These are phyloP conservation scores for Barypeithes pellucidus DNA, from an alignment of 2,888 invertebrate genomes.

Conservation along the genomic window DNA sequence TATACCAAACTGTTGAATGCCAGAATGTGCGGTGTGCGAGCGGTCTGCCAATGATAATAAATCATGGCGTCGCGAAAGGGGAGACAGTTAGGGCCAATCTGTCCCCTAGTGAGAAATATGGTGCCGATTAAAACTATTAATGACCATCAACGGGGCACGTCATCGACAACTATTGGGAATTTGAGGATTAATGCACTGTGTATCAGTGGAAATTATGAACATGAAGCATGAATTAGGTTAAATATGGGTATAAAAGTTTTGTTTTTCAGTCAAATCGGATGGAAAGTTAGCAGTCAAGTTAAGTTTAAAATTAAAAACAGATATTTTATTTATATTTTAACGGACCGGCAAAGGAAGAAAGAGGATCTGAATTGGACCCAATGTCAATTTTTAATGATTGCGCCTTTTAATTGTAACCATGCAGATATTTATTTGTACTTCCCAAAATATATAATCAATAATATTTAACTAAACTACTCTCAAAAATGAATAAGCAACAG, in stretches of 20 bases:
- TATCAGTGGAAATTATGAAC: slow-evolving; percentile 4
- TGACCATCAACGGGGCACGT: slow-evolving; percentile 61
- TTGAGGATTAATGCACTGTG: slow-evolving; percentile 51
- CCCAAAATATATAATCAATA: too few relatives aligned
- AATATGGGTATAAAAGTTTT: background rate
- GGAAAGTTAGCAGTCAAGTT: background rate
- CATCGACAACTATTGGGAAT: slow-evolving; percentile 62
- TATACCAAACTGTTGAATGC: slow-evolving; percentile 51
- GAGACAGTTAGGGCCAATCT: slow-evolving; percentile 47
- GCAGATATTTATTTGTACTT: too few relatives aligned
- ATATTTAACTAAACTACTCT: too few relatives aligned
- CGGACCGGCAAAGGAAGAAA: too few relatives aligned
- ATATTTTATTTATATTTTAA: too few relatives aligned
- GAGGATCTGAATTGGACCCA: too few relatives aligned
- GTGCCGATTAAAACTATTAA: slow-evolving; percentile 67
- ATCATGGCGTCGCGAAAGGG: slow-evolving; percentile 51
- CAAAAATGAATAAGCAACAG: too few relatives aligned
- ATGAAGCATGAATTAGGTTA: background rate
- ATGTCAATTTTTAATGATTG: too few relatives aligned
- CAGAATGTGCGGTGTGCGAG: slow-evolving; percentile 34
- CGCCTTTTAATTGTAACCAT: too few relatives aligned
- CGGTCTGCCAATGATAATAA: slow-evolving; percentile 43
- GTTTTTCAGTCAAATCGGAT: background rate
- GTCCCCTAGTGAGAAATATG: slow-evolving; percentile 62
- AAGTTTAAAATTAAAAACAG: background rate